Evolutionary conservation across 1,140 invertebrate genomes (phyloP).

Genomic region (Platorchestia sp.): DNA sequence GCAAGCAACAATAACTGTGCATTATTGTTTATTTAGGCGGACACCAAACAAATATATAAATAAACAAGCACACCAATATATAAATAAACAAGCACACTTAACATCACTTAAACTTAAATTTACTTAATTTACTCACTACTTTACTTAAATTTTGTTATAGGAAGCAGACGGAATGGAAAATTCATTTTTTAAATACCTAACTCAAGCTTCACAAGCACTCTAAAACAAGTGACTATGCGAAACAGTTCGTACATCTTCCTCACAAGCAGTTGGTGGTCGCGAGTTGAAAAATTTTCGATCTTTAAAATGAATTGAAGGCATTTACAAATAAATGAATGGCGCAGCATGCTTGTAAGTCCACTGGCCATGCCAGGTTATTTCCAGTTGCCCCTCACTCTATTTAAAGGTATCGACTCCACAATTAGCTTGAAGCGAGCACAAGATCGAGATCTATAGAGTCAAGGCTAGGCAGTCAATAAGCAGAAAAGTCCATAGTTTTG

Average conservation of each 20-base stretch:
- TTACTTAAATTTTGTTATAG: no score
- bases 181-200: no score
- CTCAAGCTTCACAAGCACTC: no score
- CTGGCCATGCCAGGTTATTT: background rate
- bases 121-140: no score
- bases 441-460: background rate
- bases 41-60: no score
- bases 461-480: background rate
- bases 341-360: background rate
- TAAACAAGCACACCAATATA: no score
- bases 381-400: background rate
- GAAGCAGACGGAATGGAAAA: no score
- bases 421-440: background rate
- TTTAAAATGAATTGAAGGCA: background rate
- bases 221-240: no score
- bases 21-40: no score
- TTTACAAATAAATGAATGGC: background rate
- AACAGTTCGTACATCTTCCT: background rate
- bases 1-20: no score
- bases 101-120: no score
- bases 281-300: background rate
- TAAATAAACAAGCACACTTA: no score
- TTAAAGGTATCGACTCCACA: background rate
- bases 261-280: background rate
- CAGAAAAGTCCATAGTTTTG: background rate